These are phyloP conservation scores for Standfussiana lucernea DNA, from an alignment of 2,888 invertebrate species.

Conservation along the genomic window DNA sequence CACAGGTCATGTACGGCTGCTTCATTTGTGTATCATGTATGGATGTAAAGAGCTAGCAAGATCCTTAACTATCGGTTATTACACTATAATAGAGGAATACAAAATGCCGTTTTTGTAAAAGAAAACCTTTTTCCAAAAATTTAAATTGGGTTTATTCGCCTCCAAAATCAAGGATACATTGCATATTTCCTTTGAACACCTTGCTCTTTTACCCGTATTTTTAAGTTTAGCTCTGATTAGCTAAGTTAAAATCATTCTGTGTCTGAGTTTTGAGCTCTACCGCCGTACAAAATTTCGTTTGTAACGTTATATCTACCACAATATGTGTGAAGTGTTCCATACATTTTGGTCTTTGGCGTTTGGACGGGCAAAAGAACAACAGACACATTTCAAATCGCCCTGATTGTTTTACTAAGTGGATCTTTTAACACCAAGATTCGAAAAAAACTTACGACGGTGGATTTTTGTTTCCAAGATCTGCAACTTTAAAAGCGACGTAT, in stretches of 20 bases:
- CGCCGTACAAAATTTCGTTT: background rate
- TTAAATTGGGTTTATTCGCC: background rate
- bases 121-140: background rate
- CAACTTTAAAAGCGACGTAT: slow-evolving; percentile 75
- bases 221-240: background rate
- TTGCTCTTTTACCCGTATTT: background rate
- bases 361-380: background rate
- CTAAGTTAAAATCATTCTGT: background rate
- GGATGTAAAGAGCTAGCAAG: background rate
- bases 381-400: background rate
- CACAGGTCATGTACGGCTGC: background rate
- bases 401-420: background rate
- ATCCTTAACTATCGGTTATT: background rate
- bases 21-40: background rate
- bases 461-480: slow-evolving; percentile 68
- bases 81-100: too few species aligned
- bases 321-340: background rate
- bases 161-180: background rate
- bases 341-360: background rate
- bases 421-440: background rate
- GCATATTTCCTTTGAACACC: background rate
- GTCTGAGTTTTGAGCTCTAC: background rate
- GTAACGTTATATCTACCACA: background rate
- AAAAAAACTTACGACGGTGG: slow-evolving; percentile 57
- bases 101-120: too few species aligned